phyloP scores from a whole-genome alignment of 2,888 invertebrate species.

The Chymomyza caudatula region DNA sequence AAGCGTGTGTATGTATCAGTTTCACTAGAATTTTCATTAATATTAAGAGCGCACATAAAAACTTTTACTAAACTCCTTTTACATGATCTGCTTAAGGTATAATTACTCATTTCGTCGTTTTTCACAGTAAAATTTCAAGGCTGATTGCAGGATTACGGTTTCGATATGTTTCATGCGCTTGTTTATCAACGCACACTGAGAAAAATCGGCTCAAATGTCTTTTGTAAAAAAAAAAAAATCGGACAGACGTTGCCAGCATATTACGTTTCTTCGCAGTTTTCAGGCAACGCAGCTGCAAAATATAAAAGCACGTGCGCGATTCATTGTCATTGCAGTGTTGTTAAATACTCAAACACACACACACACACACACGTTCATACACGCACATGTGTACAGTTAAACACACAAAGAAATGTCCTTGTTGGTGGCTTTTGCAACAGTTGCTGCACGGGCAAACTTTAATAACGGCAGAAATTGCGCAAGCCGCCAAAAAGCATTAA shows the following conservation, averaged over 20 bases:
- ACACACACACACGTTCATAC: not conserved
- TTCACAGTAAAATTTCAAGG: too few relatives aligned
- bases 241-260: not conserved
- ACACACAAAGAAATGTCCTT: slow-evolving; percentile 16
- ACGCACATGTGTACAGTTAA: not conserved
- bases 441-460: slow-evolving; percentile 26
- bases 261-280: not conserved
- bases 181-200: too few relatives aligned
- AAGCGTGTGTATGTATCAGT: not conserved
- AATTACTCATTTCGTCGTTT: too few relatives aligned
- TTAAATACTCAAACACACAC: not conserved
- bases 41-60: not conserved
- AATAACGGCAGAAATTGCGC: slow-evolving; percentile 56
- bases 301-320: not conserved
- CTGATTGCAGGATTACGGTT: too few relatives aligned
- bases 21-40: not conserved
- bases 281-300: not conserved
- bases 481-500: slow-evolving; percentile 63
- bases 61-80: too few relatives aligned
- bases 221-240: not conserved
- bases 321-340: not conserved
- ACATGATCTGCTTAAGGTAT: too few relatives aligned
- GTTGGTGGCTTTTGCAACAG: slow-evolving; percentile 22
- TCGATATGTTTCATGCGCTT: too few relatives aligned
- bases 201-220: not conserved